Evolutionary conservation across 2,888 invertebrate genomes (phyloP).

Genomic region (Suillia variegata): DNA sequence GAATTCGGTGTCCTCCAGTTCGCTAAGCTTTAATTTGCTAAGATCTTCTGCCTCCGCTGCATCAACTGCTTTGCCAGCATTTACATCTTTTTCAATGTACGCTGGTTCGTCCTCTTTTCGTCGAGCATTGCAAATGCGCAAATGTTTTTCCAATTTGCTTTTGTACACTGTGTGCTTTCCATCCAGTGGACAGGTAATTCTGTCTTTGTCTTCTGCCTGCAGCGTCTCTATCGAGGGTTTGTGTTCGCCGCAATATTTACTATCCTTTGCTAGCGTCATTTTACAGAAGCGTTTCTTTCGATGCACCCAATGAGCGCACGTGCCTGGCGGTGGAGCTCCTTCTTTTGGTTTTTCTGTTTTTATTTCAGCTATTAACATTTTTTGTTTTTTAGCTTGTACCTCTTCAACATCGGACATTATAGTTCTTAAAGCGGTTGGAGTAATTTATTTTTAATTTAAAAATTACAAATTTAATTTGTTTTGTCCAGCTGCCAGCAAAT

Average conservation of each 20-base stretch:
- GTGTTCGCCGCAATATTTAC: conserved; percentile 77
- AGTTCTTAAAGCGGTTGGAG: too few species aligned
- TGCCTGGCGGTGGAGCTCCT: too few species aligned
- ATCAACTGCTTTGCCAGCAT: conserved; percentile 41
- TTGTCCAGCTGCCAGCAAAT: too few species aligned
- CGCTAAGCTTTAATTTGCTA: conserved; percentile 54
- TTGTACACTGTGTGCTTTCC: conserved; percentile 73
- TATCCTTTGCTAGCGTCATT: conserved; percentile 74
- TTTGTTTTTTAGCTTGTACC: conserved; percentile 35
- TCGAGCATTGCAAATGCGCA: conserved; percentile 75
- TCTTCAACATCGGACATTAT: conserved; percentile 28
- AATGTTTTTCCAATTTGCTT: conserved; percentile 71
- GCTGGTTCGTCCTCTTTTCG: conserved; percentile 63
- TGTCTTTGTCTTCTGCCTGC: conserved; percentile 36
- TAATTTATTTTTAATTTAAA: too few species aligned
- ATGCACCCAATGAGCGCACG: conserved; percentile 70
- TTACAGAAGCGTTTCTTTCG: conserved; percentile 77
- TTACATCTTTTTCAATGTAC: conserved; percentile 51
- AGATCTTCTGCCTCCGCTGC: conserved; percentile 13
- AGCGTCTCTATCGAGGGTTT: conserved; percentile 49
- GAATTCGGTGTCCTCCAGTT: conserved; percentile 57
- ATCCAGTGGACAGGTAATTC: conserved; percentile 76
- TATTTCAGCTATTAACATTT: conserved; percentile 29
- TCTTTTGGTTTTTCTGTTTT: too few species aligned
- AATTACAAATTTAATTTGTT: too few species aligned